Conservation (phyloP, 1,140 invertebrate genomes). For the Drosophila mauritiana region DNA sequence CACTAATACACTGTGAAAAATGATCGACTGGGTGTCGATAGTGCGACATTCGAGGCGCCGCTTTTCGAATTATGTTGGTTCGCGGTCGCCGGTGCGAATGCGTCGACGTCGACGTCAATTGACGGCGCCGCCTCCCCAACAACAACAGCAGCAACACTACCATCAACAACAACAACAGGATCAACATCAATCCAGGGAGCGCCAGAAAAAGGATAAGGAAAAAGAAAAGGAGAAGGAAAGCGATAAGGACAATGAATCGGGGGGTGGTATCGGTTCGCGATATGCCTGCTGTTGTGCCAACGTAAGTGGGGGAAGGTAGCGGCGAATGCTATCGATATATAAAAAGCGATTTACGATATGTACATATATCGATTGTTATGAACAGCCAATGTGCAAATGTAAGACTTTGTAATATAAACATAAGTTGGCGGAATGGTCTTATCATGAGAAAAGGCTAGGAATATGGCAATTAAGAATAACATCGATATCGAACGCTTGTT, state of each 20-base stretch:
- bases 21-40: slow-evolving; percentile 93
- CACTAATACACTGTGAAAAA: slow-evolving; percentile 66
- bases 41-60: slow-evolving; percentile 89
- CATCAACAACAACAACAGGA: slow-evolving; percentile 32
- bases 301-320: slow-evolving; percentile 55
- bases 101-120: slow-evolving; percentile 86
- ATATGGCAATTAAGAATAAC: too few relatives aligned
- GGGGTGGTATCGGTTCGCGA: slow-evolving; percentile 27
- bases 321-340: neutral
- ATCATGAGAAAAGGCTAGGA: too few relatives aligned
- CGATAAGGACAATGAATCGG: slow-evolving; percentile 13
- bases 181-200: slow-evolving; percentile 56
- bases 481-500: too few relatives aligned
- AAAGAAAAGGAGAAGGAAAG: slow-evolving; percentile 31
- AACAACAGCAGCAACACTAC: slow-evolving; percentile 39
- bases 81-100: slow-evolving; percentile 87
- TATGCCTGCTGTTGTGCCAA: slow-evolving; percentile 79
- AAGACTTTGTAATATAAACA: too few relatives aligned
- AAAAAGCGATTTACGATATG: neutral
- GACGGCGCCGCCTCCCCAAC: slow-evolving; percentile 60
- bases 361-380: neutral
- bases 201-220: slow-evolving; percentile 50
- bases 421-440: too few relatives aligned
- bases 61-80: slow-evolving; percentile 90
- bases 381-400: too few relatives aligned